Percentiles rank a stretch among this genome's conserved stretches.
phyloP scores from a whole-genome alignment of 2,797 vertebrate genomes.

The Nothura maculosa region DNA sequence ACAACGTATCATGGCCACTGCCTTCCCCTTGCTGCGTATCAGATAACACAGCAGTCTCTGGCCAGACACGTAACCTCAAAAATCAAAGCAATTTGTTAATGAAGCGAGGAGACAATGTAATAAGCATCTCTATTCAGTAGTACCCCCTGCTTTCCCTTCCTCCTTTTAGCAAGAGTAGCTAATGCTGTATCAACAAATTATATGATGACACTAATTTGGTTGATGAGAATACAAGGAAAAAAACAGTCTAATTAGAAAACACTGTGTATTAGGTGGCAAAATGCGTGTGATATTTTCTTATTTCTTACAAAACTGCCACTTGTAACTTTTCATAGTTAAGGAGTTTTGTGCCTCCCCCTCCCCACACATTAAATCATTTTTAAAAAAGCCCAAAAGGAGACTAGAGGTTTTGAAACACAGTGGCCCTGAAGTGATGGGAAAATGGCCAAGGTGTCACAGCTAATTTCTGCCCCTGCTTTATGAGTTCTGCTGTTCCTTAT shows the following conservation, averaged over 20 bases:
- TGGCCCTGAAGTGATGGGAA: conserved; percentile 81
- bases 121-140: conserved; percentile 37
- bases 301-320: conserved; percentile 53
- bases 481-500: conserved; percentile 83
- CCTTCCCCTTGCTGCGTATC: conserved; percentile 34
- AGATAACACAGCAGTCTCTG: conserved; percentile 37
- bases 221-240: conserved; percentile 55
- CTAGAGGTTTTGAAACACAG: conserved; percentile 78
- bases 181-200: conserved; percentile 69
- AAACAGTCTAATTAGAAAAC: conserved; percentile 43
- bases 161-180: conserved; percentile 50
- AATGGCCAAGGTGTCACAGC: conserved; percentile 84
- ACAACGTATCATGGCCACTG: conserved; percentile 28
- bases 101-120: conserved; percentile 26
- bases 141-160: conserved; percentile 1
- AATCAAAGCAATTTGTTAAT: conserved; percentile 69
- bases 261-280: conserved; percentile 57
- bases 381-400: conserved; percentile 74
- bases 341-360: conserved; percentile 6
- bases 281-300: conserved; percentile 25
- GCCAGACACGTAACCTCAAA: conserved; percentile 42
- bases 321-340: conserved; percentile 51
- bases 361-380: background rate
- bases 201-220: conserved; percentile 65
- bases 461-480: conserved; percentile 85